These are phyloP conservation scores for Ptychochromis oligacanthus DNA, from an alignment of 2,113 vertebrate species.

Conservation along the genomic window DNA sequence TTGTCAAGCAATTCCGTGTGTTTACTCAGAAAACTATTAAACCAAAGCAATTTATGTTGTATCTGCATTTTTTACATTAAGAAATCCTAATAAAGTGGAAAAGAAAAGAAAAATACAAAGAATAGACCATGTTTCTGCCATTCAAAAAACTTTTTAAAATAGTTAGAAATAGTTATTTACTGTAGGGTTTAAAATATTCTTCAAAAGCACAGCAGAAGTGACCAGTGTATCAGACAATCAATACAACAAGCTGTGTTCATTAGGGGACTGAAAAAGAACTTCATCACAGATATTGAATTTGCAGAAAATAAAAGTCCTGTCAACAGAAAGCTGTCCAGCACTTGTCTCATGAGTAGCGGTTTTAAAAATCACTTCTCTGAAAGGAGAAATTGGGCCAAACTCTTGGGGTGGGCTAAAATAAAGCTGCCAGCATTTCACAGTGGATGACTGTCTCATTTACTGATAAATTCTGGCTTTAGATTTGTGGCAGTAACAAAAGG, in stretches of 20 bases:
- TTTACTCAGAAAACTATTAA: background rate
- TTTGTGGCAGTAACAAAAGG: background rate
- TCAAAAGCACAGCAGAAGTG: too few relatives aligned
- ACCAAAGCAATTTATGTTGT: background rate
- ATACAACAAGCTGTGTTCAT: background rate
- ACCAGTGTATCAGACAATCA: background rate
- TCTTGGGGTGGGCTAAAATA: background rate
- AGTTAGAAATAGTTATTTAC: too few relatives aligned
- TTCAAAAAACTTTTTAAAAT: too few relatives aligned
- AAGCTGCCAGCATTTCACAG: background rate
- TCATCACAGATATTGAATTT: background rate
- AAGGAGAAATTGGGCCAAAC: background rate
- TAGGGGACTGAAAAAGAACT: background rate
- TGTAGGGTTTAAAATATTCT: too few relatives aligned
- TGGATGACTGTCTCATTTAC: background rate
- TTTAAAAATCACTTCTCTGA: background rate
- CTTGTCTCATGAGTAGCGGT: background rate
- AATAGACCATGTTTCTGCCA: background rate
- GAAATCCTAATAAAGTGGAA: background rate
- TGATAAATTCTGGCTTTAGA: background rate
- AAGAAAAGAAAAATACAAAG: background rate
- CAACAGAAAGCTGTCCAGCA: background rate
- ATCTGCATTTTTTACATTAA: background rate
- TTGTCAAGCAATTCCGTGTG: background rate
- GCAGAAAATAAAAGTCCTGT: background rate